Conservation (phyloP, 1,140 invertebrate species). For the Leptinotarsa defecta region DNA sequence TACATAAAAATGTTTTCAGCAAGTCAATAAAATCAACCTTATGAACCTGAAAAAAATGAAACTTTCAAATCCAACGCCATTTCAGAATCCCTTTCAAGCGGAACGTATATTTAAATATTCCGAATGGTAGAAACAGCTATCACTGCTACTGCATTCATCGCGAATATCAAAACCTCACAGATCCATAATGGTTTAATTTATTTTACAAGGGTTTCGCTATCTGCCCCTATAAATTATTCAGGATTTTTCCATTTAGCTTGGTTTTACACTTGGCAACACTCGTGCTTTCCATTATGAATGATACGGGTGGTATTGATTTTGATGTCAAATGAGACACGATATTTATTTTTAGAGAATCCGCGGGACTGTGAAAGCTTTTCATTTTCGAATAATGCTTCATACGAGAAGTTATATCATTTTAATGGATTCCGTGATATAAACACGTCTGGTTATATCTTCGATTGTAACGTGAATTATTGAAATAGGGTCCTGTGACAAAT, state of each 20-base stretch:
- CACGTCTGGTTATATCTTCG: background rate
- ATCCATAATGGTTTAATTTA: slow-evolving; percentile 9
- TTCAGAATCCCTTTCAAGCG: no score
- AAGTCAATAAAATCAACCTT: no score
- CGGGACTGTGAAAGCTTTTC: background rate
- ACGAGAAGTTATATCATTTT: background rate
- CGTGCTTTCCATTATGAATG: slow-evolving; percentile 3
- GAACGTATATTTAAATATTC: no score
- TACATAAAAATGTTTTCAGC: no score
- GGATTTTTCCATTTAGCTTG: background rate
- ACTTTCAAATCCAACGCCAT: no score
- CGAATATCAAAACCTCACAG: background rate
- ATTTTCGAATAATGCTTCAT: background rate
- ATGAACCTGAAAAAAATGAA: no score
- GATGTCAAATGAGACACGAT: background rate
- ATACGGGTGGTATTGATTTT: background rate
- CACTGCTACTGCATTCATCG: background rate
- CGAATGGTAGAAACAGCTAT: background rate
- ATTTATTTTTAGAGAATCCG: background rate
- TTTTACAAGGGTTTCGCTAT: background rate
- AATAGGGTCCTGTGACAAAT: no score
- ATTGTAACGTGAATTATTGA: no score
- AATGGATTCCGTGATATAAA: background rate
- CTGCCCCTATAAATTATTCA: slow-evolving; percentile 4
- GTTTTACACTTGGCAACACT: slow-evolving; percentile 2